A percentile compares a stretch with the other conserved stretches of the same genome.
Conservation (phyloP, 2,797 vertebrate genomes). For the Mastacembelus armatus region DNA sequence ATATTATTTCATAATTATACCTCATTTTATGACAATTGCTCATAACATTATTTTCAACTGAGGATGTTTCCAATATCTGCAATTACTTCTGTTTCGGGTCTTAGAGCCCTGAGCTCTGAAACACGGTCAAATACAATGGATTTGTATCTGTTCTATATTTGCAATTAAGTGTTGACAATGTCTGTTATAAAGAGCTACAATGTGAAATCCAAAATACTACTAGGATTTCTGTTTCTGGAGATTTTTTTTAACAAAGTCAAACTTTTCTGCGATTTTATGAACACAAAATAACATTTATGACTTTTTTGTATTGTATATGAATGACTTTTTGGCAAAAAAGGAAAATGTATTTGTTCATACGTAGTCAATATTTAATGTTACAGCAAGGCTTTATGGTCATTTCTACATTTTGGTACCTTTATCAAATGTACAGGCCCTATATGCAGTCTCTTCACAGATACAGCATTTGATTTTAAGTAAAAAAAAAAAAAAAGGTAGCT, state of each 20-base stretch:
- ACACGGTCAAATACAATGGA: too few species aligned
- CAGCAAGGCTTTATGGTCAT: neutral
- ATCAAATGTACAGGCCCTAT: neutral
- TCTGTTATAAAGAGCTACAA: too few species aligned
- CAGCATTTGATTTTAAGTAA: neutral
- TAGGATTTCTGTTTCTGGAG: neutral
- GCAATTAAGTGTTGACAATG: too few species aligned
- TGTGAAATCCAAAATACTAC: too few species aligned
- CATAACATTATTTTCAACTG: neutral
- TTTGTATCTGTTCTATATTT: too few species aligned
- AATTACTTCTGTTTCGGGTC: neutral
- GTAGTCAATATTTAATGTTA: too few species aligned
- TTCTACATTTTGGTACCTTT: neutral
- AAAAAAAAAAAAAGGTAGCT: neutral
- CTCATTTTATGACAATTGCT: neutral
- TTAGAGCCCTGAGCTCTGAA: neutral
- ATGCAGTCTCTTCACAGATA: too few species aligned
- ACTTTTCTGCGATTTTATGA: neutral
- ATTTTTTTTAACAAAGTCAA: too few species aligned
- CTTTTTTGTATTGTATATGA: too few species aligned
- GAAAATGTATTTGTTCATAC: too few species aligned
- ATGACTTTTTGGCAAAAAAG: too few species aligned
- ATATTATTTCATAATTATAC: neutral
- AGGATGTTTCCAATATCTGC: neutral
- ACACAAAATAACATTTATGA: too few species aligned